phyloP scores from a whole-genome alignment of 2,888 invertebrate genomes.

The Dasysyrphus albostriatus region DNA sequence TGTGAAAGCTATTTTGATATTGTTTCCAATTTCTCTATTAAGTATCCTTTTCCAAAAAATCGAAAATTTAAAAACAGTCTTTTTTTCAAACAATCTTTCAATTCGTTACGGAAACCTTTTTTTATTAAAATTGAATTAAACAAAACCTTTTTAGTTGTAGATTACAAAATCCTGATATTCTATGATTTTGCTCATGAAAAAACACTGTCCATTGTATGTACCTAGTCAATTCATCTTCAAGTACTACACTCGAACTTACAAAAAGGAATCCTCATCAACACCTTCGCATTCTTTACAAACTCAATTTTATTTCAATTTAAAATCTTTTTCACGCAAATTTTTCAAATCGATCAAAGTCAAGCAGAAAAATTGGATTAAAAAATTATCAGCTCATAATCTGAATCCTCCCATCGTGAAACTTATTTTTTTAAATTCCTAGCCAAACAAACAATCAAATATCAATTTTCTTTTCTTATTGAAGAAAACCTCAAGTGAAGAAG shows the following conservation, averaged over 20 bases:
- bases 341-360: conserved; percentile 70
- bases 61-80: too few relatives aligned
- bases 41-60: too few relatives aligned
- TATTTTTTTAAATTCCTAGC: conserved; percentile 30
- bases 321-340: conserved; percentile 56
- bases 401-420: conserved; percentile 23
- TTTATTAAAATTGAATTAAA: too few relatives aligned
- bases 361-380: conserved; percentile 65
- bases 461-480: conserved; percentile 58
- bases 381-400: conserved; percentile 74
- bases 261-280: conserved; percentile 33
- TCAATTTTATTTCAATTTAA: not conserved
- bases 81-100: too few relatives aligned
- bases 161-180: not conserved
- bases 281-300: conserved; percentile 24
- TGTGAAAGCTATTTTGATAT: too few relatives aligned
- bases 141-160: too few relatives aligned
- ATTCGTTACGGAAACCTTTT: too few relatives aligned
- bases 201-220: not conserved
- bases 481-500: not conserved
- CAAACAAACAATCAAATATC: conserved; percentile 75
- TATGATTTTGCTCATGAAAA: not conserved
- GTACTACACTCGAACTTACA: conserved; percentile 47
- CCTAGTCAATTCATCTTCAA: conserved; percentile 11
- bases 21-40: too few relatives aligned